Evolutionary conservation across 2,797 vertebrate genomes (phyloP).

Genomic region (Dallia pectoralis): DNA sequence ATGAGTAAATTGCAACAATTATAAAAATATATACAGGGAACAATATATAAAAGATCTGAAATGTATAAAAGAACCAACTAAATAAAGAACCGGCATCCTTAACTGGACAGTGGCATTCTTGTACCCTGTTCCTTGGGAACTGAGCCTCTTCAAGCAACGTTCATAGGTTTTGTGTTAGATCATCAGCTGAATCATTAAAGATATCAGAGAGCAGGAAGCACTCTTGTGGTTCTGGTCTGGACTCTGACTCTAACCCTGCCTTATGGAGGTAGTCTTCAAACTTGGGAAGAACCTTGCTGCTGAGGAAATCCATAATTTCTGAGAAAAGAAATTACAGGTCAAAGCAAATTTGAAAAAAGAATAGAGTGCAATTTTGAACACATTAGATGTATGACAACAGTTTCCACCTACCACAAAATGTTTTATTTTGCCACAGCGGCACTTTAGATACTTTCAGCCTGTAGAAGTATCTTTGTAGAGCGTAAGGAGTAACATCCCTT

Average conservation of each 20-base stretch:
- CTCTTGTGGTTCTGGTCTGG: neutral
- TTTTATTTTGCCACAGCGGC: neutral
- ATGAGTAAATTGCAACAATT: too few relatives aligned
- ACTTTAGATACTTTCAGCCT: slow-evolving; percentile 1
- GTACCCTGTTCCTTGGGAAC: neutral
- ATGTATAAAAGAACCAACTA: neutral
- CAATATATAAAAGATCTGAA: too few relatives aligned
- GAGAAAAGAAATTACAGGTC: neutral
- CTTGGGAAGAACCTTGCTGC: neutral
- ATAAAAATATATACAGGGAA: too few relatives aligned
- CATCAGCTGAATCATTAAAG: slow-evolving; percentile 39
- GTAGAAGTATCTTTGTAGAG: neutral
- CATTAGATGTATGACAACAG: neutral
- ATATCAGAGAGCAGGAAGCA: slow-evolving; percentile 45
- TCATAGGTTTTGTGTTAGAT: neutral
- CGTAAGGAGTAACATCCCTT: neutral
- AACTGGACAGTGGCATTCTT: neutral
- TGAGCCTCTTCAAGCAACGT: neutral
- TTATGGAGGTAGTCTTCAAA: neutral
- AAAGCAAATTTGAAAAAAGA: neutral
- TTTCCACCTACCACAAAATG: neutral
- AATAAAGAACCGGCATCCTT: too few relatives aligned
- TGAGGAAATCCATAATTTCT: neutral
- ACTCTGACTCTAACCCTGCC: neutral
- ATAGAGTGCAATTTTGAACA: neutral